A percentile compares a stretch with the other conserved stretches of the same genome.
Conservation (phyloP, 2,888 invertebrate genomes). For the Folsomia manolachei region DNA sequence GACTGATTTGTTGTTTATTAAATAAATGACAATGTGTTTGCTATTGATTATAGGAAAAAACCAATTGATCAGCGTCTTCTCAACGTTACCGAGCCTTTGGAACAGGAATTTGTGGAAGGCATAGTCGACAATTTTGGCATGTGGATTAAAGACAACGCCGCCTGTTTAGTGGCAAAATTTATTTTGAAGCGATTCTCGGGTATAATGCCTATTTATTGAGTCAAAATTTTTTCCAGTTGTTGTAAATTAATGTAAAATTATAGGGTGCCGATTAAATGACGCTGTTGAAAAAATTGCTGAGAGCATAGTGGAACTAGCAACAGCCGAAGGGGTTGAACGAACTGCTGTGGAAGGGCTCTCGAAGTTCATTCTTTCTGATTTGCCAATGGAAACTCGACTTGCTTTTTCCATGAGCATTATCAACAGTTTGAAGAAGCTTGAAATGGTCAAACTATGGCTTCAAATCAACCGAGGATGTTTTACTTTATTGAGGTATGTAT, state of each 20-base stretch:
- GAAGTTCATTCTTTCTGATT: neutral
- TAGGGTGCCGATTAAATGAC: neutral
- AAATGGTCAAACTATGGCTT: neutral
- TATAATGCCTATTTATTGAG: neutral
- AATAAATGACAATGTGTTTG: neutral
- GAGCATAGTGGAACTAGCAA: neutral
- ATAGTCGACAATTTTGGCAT: neutral
- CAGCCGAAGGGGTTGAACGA: neutral
- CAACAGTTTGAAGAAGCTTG: neutral
- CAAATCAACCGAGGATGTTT: conserved; percentile 11
- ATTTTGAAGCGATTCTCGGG: neutral
- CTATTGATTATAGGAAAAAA: conserved; percentile 8
- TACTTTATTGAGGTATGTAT: conserved; percentile 4
- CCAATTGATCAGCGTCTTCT: neutral
- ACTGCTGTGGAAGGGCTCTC: neutral
- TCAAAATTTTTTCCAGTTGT: neutral
- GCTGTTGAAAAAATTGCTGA: conserved; percentile 1
- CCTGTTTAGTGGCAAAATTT: neutral
- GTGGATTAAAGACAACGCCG: conserved; percentile 1
- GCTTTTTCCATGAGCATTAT: neutral
- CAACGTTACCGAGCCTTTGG: neutral
- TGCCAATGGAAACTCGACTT: neutral
- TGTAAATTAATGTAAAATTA: no score
- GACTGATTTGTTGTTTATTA: no score
- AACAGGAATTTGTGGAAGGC: neutral